These are phyloP conservation scores for Pecten maximus DNA, from an alignment of 2,888 invertebrate species.

Conservation along the genomic window DNA sequence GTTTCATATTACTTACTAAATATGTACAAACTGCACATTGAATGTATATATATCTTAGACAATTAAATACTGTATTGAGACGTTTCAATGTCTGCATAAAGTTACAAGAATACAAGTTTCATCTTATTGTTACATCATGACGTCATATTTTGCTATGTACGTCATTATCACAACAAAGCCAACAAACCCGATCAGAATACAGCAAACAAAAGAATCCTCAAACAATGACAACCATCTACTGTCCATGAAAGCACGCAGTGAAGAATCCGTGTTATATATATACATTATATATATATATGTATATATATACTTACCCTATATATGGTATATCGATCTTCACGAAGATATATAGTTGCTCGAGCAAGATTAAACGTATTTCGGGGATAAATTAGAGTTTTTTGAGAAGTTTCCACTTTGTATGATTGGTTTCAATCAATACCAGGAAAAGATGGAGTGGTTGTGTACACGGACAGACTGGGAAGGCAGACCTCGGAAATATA, in stretches of 20 bases:
- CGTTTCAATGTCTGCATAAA: no score
- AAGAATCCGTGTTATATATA: not conserved
- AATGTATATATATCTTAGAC: no score
- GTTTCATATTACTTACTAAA: no score
- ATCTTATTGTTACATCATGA: no score
- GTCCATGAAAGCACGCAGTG: not conserved
- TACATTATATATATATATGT: not conserved
- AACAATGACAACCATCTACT: not conserved
- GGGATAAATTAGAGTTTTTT: not conserved
- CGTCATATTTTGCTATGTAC: no score
- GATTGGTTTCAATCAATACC: not conserved
- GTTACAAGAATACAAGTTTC: no score
- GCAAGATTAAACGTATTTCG: slow-evolving; percentile 14
- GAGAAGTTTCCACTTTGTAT: slow-evolving; percentile 16
- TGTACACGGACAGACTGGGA: not conserved
- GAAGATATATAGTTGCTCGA: not conserved
- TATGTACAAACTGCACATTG: no score
- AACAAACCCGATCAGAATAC: not conserved
- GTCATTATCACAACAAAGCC: not conserved
- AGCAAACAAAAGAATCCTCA: not conserved
- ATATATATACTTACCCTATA: no score
- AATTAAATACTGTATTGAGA: no score
- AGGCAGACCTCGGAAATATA: not conserved
- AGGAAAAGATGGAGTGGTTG: not conserved
- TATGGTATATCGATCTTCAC: not conserved